phyloP scores from a whole-genome alignment of 2,888 invertebrate species.

The Noctua comes region DNA sequence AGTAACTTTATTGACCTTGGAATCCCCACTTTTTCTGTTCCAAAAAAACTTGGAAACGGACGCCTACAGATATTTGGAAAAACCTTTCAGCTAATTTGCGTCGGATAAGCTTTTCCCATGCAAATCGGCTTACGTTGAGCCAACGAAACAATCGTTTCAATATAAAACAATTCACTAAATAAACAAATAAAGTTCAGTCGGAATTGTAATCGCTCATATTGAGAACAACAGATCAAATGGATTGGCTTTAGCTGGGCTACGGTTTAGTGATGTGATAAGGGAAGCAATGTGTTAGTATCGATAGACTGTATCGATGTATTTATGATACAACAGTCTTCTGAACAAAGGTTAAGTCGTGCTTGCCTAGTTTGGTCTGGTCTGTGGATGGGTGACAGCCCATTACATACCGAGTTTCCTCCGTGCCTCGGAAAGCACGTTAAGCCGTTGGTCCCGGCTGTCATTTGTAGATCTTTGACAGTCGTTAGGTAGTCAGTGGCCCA shows the following conservation, averaged over 20 bases:
- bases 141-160: constrained; percentile 28
- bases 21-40: background rate
- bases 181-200: constrained; percentile 57
- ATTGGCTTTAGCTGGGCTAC: constrained; percentile 65
- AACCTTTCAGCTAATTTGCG: constrained; percentile 6
- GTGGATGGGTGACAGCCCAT: too few species aligned
- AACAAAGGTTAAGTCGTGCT: too few species aligned
- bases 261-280: constrained; percentile 57
- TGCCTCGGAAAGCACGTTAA: too few species aligned
- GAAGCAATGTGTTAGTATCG: constrained; percentile 29
- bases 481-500: too few species aligned
- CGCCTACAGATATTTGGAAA: background rate
- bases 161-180: constrained; percentile 40
- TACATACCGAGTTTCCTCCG: too few species aligned
- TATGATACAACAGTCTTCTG: background rate
- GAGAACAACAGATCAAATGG: constrained; percentile 73
- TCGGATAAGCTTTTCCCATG: background rate
- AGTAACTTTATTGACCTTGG: background rate
- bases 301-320: constrained; percentile 35
- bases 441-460: too few species aligned
- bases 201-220: constrained; percentile 70
- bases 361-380: too few species aligned
- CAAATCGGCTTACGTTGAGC: constrained; percentile 18
- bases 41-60: background rate
- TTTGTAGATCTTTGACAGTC: too few species aligned